Conservation (phyloP, 2,888 invertebrate genomes). For the Stenodera caucasica region DNA sequence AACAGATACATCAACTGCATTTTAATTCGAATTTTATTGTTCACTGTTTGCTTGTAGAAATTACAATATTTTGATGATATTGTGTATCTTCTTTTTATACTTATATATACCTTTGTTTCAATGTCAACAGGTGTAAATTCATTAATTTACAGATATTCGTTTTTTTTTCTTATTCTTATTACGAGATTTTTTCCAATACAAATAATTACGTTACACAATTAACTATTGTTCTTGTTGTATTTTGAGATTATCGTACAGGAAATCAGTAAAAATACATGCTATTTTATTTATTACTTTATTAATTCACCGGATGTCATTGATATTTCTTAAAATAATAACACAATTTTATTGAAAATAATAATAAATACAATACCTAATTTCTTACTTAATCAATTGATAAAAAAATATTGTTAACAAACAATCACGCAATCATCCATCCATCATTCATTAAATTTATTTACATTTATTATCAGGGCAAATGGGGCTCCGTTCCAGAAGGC, state of each 20-base stretch:
- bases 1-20: background rate
- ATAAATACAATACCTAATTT: conserved; percentile 16
- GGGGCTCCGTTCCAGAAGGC: too few species aligned
- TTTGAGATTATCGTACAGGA: background rate
- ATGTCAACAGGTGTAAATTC: background rate
- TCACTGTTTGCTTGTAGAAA: background rate
- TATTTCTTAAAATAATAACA: conserved; percentile 8
- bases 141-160: background rate
- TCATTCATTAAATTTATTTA: conserved; percentile 24
- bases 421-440: conserved; percentile 4
- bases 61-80: background rate
- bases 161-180: background rate
- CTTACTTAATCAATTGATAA: background rate
- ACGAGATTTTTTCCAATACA: background rate
- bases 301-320: background rate
- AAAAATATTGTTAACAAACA: too few species aligned
- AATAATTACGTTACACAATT: background rate
- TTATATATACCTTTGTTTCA: background rate
- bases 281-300: background rate
- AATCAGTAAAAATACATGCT: background rate
- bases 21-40: background rate
- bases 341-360: conserved; percentile 16
- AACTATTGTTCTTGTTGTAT: background rate
- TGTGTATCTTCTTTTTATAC: background rate
- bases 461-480: too few species aligned